Evolutionary conservation across 2,888 invertebrate species (phyloP).

Genomic region (Molanna angustata): DNA sequence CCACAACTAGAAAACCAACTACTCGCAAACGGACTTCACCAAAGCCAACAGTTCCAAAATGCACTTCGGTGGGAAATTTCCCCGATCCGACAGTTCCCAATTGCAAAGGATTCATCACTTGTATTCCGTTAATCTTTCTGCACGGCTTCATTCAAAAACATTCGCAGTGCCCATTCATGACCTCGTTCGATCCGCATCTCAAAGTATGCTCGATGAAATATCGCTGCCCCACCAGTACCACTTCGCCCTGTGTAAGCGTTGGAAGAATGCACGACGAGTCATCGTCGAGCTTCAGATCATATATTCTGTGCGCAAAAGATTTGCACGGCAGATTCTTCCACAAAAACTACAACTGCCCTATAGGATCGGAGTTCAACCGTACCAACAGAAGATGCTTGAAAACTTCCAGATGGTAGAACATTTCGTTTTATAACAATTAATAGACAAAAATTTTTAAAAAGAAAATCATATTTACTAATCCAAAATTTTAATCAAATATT

Average conservation of each 20-base stretch:
- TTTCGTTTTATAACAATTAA: no score
- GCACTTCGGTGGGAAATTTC: constrained; percentile 12
- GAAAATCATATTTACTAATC: no score
- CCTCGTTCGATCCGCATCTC: not conserved
- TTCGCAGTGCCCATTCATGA: constrained; percentile 1
- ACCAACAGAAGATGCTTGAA: no score
- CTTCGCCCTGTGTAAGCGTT: not conserved
- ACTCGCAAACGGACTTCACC: constrained; percentile 1
- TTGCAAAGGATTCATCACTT: constrained; percentile 20
- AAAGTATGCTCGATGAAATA: not conserved
- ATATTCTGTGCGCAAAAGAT: no score
- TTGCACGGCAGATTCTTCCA: no score
- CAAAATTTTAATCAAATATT: no score
- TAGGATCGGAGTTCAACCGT: no score
- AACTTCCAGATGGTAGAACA: no score
- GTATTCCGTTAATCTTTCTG: not conserved
- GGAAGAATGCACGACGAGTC: not conserved
- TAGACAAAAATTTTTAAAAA: no score
- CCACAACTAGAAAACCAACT: not conserved
- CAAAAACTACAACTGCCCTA: no score
- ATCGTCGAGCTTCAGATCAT: not conserved
- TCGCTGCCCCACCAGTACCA: not conserved
- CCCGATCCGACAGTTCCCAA: constrained; percentile 7
- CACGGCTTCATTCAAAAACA: not conserved
- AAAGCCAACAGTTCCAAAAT: not conserved